A percentile compares a stretch with the other conserved stretches of the same genome.
Evolutionary conservation across 2,888 invertebrate genomes (phyloP).

Genomic region (Mactromeris polynyma): DNA sequence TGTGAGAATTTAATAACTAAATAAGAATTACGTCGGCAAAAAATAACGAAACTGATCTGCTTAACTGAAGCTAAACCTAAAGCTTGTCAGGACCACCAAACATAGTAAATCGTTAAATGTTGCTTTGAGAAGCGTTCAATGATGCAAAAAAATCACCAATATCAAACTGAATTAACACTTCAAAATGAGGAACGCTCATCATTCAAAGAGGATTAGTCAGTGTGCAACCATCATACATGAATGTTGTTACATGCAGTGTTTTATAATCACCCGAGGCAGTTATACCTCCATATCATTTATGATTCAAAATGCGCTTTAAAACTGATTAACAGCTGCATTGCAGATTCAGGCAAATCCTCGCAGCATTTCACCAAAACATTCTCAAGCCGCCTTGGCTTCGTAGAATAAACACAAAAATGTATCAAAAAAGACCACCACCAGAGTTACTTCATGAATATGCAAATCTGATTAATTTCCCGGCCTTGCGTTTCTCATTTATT

Average conservation of each 20-base stretch:
- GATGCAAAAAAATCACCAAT: neutral
- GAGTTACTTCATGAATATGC: constrained; percentile 31
- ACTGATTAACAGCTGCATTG: constrained; percentile 6
- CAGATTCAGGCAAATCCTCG: constrained; percentile 4
- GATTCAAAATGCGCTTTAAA: constrained; percentile 3
- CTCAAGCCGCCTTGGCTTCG: neutral
- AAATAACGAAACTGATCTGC: neutral
- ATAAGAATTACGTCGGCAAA: neutral
- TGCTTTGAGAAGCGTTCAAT: neutral
- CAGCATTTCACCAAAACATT: constrained; percentile 13
- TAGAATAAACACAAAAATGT: constrained; percentile 11
- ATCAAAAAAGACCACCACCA: constrained; percentile 24
- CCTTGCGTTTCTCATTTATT: constrained; percentile 24
- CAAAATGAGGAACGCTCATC: neutral
- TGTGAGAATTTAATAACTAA: neutral
- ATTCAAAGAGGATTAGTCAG: neutral
- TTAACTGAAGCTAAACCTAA: neutral
- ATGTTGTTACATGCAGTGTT: neutral
- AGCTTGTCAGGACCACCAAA: neutral
- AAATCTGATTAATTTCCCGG: constrained; percentile 20
- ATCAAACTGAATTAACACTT: constrained; percentile 7
- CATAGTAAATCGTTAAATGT: neutral
- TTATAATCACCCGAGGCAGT: neutral
- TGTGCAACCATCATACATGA: neutral
- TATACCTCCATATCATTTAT: constrained; percentile 4